A percentile compares a stretch with the other conserved stretches of the same genome.
phyloP scores from a whole-genome alignment of 2,888 invertebrate species.

The Paralinhomoeus sp. region DNA sequence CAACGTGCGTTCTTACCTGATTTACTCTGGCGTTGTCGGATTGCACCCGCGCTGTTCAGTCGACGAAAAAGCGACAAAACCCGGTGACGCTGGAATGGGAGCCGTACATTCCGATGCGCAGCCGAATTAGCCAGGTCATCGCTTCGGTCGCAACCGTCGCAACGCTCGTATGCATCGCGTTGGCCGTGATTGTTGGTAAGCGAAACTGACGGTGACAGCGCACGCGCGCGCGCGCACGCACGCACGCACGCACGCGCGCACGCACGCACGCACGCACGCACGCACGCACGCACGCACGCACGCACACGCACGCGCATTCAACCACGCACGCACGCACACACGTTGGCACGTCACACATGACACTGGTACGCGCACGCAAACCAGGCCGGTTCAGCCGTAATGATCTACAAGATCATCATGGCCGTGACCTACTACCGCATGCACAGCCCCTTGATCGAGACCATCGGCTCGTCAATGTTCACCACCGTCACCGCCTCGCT shows the following conservation, averaged over 20 bases:
- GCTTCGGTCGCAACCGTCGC: constrained; percentile 57
- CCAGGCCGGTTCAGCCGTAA: constrained; percentile 62
- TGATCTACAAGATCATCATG: constrained; percentile 59
- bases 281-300: too few species aligned
- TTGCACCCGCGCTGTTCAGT: constrained; percentile 35
- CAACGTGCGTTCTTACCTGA: not conserved
- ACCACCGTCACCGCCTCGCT: constrained; percentile 71
- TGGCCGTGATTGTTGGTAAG: constrained; percentile 45
- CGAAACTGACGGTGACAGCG: too few species aligned
- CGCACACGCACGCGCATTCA: too few species aligned
- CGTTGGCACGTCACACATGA: too few species aligned
- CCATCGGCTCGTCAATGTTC: constrained; percentile 29
- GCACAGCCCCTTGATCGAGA: constrained; percentile 1
- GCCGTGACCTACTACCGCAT: constrained; percentile 29
- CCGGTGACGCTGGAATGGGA: constrained; percentile 60
- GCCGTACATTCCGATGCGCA: constrained; percentile 55
- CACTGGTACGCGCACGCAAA: too few species aligned
- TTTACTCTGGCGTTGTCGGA: not conserved
- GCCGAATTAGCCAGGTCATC: constrained; percentile 25
- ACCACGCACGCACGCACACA: too few species aligned
- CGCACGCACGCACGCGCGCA: too few species aligned
- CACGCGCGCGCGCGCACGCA: too few species aligned
- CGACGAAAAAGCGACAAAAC: constrained; percentile 57
- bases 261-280: too few species aligned
- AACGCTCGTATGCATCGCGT: constrained; percentile 51